Evolutionary conservation across 2,113 vertebrate species (phyloP).

Genomic region (Neolamprologus devosi): DNA sequence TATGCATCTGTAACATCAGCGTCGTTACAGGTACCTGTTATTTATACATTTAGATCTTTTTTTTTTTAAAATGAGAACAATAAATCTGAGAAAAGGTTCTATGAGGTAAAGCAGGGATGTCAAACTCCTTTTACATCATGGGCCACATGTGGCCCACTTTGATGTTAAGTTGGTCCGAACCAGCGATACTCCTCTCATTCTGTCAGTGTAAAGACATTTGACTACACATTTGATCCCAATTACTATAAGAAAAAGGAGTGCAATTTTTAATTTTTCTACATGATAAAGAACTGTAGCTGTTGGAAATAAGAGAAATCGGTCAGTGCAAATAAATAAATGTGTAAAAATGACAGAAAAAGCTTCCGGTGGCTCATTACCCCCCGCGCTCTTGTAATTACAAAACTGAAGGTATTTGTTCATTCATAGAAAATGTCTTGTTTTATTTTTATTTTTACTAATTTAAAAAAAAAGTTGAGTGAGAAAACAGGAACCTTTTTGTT

Average conservation of each 20-base stretch:
- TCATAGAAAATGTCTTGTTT: neutral
- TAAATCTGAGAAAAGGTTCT: neutral
- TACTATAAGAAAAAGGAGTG: neutral
- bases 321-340: neutral
- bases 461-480: neutral
- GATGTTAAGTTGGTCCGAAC: neutral
- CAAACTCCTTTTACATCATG: neutral
- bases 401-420: neutral
- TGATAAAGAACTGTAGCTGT: neutral
- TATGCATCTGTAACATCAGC: neutral
- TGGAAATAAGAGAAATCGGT: neutral
- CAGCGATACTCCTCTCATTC: neutral
- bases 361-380: neutral
- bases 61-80: rapidly evolving
- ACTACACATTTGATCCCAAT: neutral
- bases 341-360: neutral
- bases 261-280: neutral
- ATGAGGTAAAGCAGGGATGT: neutral
- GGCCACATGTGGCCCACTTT: neutral
- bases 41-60: neutral
- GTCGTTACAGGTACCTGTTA: neutral
- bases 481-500: neutral
- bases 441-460: neutral
- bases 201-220: neutral
- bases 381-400: neutral